phyloP scores from a whole-genome alignment of 2,888 invertebrate genomes.

The Nemoura dubitans region DNA sequence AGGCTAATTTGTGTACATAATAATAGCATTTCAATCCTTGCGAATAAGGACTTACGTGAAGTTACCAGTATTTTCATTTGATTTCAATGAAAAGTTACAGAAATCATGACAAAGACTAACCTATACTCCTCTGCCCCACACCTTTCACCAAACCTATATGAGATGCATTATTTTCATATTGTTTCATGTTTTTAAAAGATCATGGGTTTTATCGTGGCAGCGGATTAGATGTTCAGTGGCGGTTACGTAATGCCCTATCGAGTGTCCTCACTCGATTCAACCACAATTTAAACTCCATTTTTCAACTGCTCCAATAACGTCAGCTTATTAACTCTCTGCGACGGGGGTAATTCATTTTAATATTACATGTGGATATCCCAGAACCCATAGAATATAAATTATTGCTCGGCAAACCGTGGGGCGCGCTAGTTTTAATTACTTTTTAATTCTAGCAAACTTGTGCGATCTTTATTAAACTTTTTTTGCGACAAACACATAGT shows the following conservation, averaged over 20 bases:
- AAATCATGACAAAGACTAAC: too few species aligned
- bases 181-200: too few species aligned
- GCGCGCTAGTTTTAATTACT: not conserved
- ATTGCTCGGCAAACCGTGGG: not conserved
- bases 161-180: too few species aligned
- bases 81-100: too few species aligned
- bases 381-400: not conserved
- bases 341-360: not conserved
- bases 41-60: too few species aligned
- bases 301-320: not conserved
- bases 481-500: conserved; percentile 12
- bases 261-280: not conserved
- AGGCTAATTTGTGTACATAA: too few species aligned
- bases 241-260: too few species aligned
- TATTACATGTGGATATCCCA: not conserved
- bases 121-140: too few species aligned
- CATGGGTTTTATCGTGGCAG: not conserved
- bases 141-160: too few species aligned
- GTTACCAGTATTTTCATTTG: too few species aligned
- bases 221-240: not conserved
- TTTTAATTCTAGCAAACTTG: not conserved
- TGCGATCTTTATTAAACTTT: not conserved
- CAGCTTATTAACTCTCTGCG: not conserved
- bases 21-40: too few species aligned
- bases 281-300: not conserved